Evolutionary conservation across 2,797 vertebrate genomes (phyloP).

Genomic region (Xenentodon cancila): DNA sequence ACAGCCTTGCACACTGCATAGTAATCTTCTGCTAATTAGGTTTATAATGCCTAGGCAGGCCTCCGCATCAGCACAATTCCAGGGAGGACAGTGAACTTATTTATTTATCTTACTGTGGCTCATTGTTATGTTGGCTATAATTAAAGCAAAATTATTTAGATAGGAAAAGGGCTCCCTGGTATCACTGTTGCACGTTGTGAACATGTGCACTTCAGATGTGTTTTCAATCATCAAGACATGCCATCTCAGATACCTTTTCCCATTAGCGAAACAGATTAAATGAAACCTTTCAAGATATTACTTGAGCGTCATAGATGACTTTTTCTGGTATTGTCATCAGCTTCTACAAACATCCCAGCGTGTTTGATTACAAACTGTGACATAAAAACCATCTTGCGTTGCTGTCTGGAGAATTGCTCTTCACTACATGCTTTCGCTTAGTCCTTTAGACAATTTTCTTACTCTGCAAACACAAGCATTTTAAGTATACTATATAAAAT

Average conservation of each 20-base stretch:
- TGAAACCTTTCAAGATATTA: not conserved
- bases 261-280: constrained; percentile 42
- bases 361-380: no score
- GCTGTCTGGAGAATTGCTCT: no score
- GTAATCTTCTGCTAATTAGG: constrained; percentile 90
- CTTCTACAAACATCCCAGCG: no score
- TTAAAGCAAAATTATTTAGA: constrained; percentile 82
- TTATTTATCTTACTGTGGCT: constrained; percentile 82
- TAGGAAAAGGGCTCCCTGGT: constrained; percentile 67
- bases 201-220: constrained; percentile 50
- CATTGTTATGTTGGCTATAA: constrained; percentile 80
- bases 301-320: no score
- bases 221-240: constrained; percentile 72
- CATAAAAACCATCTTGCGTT: no score
- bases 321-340: no score
- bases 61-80: constrained; percentile 84
- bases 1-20: constrained; percentile 87
- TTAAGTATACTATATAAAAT: no score
- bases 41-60: constrained; percentile 88
- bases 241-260: constrained; percentile 57
- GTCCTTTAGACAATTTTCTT: no score
- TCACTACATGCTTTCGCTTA: no score
- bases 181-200: constrained; percentile 68
- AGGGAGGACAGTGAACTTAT: constrained; percentile 81
- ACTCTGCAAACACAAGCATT: no score